phyloP scores from a whole-genome alignment of 2,888 invertebrate species.

The Hypsopygia costalis region DNA sequence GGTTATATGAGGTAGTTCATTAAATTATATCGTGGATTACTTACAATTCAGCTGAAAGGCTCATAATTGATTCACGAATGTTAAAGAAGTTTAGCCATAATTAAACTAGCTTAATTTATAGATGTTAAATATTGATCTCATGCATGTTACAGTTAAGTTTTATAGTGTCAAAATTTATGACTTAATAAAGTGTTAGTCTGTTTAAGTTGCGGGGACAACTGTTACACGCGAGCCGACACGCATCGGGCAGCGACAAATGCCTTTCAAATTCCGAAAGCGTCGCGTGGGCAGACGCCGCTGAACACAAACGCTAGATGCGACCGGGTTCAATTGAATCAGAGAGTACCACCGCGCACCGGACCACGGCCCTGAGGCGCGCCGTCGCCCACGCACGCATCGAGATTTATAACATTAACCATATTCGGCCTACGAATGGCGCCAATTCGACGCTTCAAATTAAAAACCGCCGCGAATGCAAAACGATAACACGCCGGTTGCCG shows the following conservation, averaged over 20 bases:
- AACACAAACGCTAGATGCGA: constrained; percentile 55
- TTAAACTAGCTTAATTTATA: constrained; percentile 1
- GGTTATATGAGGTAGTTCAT: background rate
- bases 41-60: background rate
- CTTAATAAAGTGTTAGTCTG: constrained; percentile 53
- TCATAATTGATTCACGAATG: too few relatives aligned
- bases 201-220: constrained; percentile 47
- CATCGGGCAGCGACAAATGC: constrained; percentile 64
- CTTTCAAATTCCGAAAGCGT: constrained; percentile 73
- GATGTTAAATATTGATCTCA: constrained; percentile 12
- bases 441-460: constrained; percentile 77
- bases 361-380: constrained; percentile 45
- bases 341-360: constrained; percentile 19
- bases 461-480: constrained; percentile 67
- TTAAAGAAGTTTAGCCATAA: too few relatives aligned
- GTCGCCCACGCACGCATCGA: constrained; percentile 52
- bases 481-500: constrained; percentile 42
- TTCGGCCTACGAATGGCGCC: constrained; percentile 75
- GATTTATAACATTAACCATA: constrained; percentile 80
- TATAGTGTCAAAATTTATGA: constrained; percentile 46
- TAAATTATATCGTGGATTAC: background rate
- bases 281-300: constrained; percentile 62
- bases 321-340: constrained; percentile 60
- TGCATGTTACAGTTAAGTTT: constrained; percentile 32
- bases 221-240: constrained; percentile 49